Evolutionary conservation across 2,113 vertebrate species (phyloP).

Genomic region (Pycnonotus jocosus): DNA sequence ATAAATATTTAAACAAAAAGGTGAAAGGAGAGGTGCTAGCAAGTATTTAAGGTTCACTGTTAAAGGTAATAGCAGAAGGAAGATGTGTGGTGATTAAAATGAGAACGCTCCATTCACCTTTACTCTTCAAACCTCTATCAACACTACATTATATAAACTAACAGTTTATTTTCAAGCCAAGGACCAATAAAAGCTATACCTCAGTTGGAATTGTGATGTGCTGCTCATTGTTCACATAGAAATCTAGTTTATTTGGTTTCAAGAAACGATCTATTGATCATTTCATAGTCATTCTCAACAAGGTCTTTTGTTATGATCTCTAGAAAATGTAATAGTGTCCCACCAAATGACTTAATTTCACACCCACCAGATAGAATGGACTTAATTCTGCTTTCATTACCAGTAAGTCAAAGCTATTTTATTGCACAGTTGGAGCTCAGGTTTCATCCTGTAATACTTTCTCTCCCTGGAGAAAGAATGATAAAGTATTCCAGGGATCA

Average conservation of each 20-base stretch:
- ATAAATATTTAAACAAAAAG: neutral
- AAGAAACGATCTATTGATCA: neutral
- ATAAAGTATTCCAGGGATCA: neutral
- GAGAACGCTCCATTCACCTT: neutral
- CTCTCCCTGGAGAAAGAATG: neutral
- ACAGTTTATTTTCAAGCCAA: neutral
- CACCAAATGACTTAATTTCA: slow-evolving; percentile 29
- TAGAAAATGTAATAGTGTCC: neutral
- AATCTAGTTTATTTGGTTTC: neutral
- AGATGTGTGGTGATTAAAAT: neutral
- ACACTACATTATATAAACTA: neutral
- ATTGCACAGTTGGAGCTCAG: neutral
- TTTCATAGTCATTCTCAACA: neutral
- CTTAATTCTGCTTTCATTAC: slow-evolving; percentile 23
- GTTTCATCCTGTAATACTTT: neutral
- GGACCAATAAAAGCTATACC: neutral
- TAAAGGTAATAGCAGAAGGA: neutral
- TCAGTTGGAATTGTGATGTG: neutral
- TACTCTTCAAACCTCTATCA: neutral
- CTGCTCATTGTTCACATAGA: neutral
- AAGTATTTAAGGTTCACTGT: neutral
- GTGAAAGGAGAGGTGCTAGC: neutral
- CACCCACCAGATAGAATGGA: neutral
- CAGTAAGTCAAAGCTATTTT: slow-evolving; percentile 15
- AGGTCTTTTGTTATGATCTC: neutral